Evolutionary conservation across 2,888 invertebrate genomes (phyloP).

Genomic region (Trachelus stipa): DNA sequence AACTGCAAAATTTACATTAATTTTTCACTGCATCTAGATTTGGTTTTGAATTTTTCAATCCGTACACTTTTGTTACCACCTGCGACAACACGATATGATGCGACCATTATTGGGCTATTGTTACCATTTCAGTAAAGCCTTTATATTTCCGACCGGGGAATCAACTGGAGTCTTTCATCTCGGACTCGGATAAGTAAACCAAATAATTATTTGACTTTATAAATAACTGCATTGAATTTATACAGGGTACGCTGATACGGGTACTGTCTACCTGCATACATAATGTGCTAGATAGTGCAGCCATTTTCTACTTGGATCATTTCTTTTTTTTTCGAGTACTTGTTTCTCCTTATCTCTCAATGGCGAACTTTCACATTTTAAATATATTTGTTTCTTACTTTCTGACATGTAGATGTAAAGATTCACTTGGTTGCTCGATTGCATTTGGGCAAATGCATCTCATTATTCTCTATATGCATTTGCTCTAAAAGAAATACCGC

Average conservation of each 20-base stretch:
- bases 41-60: neutral
- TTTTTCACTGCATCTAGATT: neutral
- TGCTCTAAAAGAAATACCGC: neutral
- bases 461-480: neutral
- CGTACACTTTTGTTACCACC: neutral
- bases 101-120: neutral
- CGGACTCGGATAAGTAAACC: neutral
- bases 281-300: neutral
- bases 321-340: neutral
- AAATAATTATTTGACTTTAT: neutral
- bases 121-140: neutral
- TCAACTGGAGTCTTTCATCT: neutral
- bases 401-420: neutral
- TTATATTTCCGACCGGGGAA: neutral
- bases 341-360: neutral
- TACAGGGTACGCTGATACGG: neutral
- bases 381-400: neutral
- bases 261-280: neutral
- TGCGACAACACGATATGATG: neutral
- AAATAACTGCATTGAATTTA: neutral
- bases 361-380: neutral
- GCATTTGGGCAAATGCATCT: neutral
- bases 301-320: neutral
- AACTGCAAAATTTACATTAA: neutral
- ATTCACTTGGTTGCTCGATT: neutral